A percentile compares a stretch with the other conserved stretches of the same genome.
These are phyloP conservation scores for Lottia scabra DNA, from an alignment of 2,888 invertebrate genomes.

Conservation along the genomic window DNA sequence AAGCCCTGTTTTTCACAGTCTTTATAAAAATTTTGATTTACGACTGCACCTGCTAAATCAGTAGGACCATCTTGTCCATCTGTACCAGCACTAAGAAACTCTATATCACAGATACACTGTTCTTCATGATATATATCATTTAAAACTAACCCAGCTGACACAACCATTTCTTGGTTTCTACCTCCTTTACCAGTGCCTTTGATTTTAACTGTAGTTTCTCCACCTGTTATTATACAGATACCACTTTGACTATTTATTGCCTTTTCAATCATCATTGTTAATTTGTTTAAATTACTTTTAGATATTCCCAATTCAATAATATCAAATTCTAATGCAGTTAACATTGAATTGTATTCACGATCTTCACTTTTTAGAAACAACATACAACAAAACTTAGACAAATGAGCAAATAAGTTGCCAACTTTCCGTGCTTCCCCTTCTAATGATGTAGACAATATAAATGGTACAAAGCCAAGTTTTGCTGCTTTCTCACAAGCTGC, in stretches of 20 bases:
- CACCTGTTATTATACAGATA: slow-evolving; percentile 82
- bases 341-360: slow-evolving; percentile 23
- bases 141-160: slow-evolving; percentile 74
- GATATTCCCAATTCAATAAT: slow-evolving; percentile 40
- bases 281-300: slow-evolving; percentile 48
- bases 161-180: slow-evolving; percentile 93
- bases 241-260: slow-evolving; percentile 42
- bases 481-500: slow-evolving; percentile 75
- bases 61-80: slow-evolving; percentile 99
- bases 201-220: slow-evolving; percentile 91
- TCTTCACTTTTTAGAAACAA: slow-evolving; percentile 32
- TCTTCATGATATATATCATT: slow-evolving; percentile 30
- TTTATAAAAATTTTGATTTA: slow-evolving; percentile 73
- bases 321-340: slow-evolving; percentile 50
- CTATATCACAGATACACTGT: slow-evolving; percentile 64
- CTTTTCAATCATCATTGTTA: slow-evolving; percentile 42
- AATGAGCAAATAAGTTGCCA: slow-evolving; percentile 52
- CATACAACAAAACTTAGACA: slow-evolving; percentile 52
- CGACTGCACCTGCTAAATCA: slow-evolving; percentile 88
- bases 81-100: slow-evolving; percentile 88
- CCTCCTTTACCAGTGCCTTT: slow-evolving; percentile 85
- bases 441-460: slow-evolving; percentile 78
- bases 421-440: slow-evolving; percentile 77
- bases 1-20: slow-evolving; percentile 68
- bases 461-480: slow-evolving; percentile 75